Base-by-base conservation (phyloP, 2,797 vertebrate genomes). In the Anas capensis region DNA sequence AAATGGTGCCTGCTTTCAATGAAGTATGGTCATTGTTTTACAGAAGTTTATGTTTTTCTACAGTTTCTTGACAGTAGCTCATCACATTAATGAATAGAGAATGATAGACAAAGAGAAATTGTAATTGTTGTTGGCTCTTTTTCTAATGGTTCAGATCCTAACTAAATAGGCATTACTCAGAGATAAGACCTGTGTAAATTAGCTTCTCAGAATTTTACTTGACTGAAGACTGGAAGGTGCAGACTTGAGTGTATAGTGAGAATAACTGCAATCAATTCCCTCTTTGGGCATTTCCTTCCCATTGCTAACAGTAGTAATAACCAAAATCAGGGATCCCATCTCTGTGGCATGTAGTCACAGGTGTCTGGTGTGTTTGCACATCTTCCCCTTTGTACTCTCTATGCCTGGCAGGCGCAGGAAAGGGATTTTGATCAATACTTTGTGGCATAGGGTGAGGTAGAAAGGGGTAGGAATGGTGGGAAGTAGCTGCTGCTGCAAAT, bases 131-230 rank as follows among this genome's bases (percentile, higher is more conserved):
- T 27, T 51, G 49, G 49, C 27, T 51, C 49, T 51, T 51, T 33
- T 69, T 82, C 79, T 68, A 7, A 73, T 77, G 51, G 17, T 95
- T 88, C 48, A 65, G 42, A 54, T 91, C 31, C 33, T 54, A 56
- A 62, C 26, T 90, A 78, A 81, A 68, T 48, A 79, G 53, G 31
- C 70, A 54, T 69, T 79, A 42, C 0, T 0, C 19, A 69, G 76
- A 42, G 20, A 61, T 78, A 90, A 85, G 14, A 54, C 21, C 19
- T 27, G 24, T 76, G 38, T 34, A 51, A 86, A 89, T 82, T 20
- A 80, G 13, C 86, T 90, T 78, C 62, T 85, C 11, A 79, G 54
- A 36, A n/a, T 53, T 31, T 91, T 42, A 13, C 38, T 76, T 77
- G 40, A 21, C 70, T 85, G 42, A 62, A 73, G 86, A 20, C 31